Conservation (phyloP, 2,888 invertebrate genomes). For the Spilosoma lubricipeda region DNA sequence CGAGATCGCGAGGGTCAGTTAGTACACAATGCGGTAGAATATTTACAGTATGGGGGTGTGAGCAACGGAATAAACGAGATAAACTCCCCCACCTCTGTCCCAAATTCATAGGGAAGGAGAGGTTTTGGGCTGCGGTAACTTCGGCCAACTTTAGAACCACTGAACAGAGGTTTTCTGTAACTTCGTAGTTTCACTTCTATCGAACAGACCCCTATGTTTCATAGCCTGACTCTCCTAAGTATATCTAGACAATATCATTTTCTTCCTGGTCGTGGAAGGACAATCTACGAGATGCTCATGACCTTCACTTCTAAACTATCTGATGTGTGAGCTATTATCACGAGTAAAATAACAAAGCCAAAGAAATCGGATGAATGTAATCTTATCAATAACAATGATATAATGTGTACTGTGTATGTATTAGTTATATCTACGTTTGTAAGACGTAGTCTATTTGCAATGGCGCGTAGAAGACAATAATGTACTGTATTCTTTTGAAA, state of each 20-base stretch:
- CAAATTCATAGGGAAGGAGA: too few relatives aligned
- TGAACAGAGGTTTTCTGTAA: too few relatives aligned
- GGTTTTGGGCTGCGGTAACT: too few relatives aligned
- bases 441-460: not conserved
- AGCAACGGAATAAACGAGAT: too few relatives aligned
- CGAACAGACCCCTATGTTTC: too few relatives aligned
- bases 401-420: not conserved
- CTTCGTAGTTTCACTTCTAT: too few relatives aligned
- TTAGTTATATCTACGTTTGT: not conserved
- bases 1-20: too few relatives aligned
- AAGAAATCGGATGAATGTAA: conserved; percentile 4
- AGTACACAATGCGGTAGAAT: too few relatives aligned
- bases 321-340: not conserved
- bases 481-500: not conserved
- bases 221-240: too few relatives aligned
- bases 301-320: not conserved
- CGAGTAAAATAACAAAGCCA: not conserved
- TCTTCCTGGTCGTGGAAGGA: not conserved
- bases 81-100: too few relatives aligned
- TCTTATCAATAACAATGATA: conserved; percentile 5
- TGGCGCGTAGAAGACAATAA: not conserved
- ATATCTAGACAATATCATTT: not conserved
- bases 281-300: not conserved
- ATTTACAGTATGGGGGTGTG: too few relatives aligned
- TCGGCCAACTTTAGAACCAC: too few relatives aligned